phyloP scores from a whole-genome alignment of 23 tunicate genomes.

The Phallusia fumigata region DNA sequence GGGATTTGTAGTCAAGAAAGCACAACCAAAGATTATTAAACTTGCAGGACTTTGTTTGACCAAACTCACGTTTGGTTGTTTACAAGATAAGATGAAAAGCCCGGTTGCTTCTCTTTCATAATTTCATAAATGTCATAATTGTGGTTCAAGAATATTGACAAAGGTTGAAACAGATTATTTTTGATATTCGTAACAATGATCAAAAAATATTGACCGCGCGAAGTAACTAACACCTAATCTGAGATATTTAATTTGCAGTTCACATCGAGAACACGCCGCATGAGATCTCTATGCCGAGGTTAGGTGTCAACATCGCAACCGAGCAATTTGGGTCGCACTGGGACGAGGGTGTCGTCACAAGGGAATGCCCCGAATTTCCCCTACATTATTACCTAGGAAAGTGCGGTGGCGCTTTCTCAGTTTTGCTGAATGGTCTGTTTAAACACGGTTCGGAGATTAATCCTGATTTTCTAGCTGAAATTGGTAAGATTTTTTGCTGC shows the following conservation, averaged over 20 bases:
- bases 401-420: conserved; percentile 19
- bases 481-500: not conserved
- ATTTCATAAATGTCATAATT: too few relatives aligned
- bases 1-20: too few relatives aligned
- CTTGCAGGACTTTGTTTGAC: too few relatives aligned
- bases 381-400: conserved; percentile 12
- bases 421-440: conserved; percentile 2
- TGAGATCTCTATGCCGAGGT: conserved; percentile 39
- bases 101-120: too few relatives aligned
- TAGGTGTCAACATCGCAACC: conserved; percentile 24
- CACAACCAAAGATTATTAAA: too few relatives aligned
- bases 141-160: too few relatives aligned
- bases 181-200: too few relatives aligned
- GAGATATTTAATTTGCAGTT: not conserved
- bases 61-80: too few relatives aligned
- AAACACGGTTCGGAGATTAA: not conserved
- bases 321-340: conserved; percentile 31
- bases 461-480: not conserved
- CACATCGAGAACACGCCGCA: conserved; percentile 36
- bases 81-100: too few relatives aligned
- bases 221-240: too few relatives aligned
- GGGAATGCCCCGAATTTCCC: conserved; percentile 21
- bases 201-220: too few relatives aligned
- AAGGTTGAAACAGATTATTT: too few relatives aligned
- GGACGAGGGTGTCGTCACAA: conserved; percentile 22